These are phyloP conservation scores for Protobothrops mucrosquamatus DNA, from an alignment of 2,113 vertebrate genomes.

Conservation along the genomic window DNA sequence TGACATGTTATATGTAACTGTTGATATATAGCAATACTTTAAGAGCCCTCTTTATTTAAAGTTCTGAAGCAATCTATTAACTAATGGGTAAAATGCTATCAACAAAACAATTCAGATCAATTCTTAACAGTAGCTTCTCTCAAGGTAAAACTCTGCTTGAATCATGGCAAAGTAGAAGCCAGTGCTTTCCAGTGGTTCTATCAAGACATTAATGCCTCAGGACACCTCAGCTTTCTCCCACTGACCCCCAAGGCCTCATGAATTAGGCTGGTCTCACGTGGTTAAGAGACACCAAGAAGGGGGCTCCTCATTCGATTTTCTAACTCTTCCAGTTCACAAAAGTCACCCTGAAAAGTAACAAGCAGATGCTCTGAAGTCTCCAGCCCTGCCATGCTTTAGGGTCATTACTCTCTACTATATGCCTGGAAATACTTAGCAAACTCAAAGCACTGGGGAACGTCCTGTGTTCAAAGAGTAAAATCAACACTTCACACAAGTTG, in stretches of 20 bases:
- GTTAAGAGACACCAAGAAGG: slow-evolving; percentile 43
- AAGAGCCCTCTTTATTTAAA: neutral
- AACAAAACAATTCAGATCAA: neutral
- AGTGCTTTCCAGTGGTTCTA: neutral
- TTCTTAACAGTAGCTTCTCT: neutral
- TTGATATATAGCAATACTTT: neutral
- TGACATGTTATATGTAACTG: neutral
- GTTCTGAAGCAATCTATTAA: neutral
- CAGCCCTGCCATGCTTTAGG: slow-evolving; percentile 69
- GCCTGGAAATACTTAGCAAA: slow-evolving; percentile 93
- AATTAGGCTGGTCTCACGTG: neutral
- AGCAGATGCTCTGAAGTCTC: slow-evolving; percentile 88
- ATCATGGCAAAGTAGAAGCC: slow-evolving; percentile 1
- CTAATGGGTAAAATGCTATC: neutral
- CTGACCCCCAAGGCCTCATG: neutral
- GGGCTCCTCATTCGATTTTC: slow-evolving; percentile 69
- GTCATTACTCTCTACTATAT: slow-evolving; percentile 69
- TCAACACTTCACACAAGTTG: slow-evolving; percentile 71
- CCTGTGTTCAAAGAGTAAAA: slow-evolving; percentile 71
- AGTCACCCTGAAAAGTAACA: slow-evolving; percentile 76
- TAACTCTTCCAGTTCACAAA: slow-evolving; percentile 82
- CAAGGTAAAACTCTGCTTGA: neutral
- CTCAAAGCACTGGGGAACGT: slow-evolving; percentile 87
- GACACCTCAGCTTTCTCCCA: slow-evolving; percentile 18
- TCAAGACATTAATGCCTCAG: slow-evolving; percentile 16